phyloP scores from a whole-genome alignment of 2,797 vertebrate species.

The Galago senegalensis region DNA sequence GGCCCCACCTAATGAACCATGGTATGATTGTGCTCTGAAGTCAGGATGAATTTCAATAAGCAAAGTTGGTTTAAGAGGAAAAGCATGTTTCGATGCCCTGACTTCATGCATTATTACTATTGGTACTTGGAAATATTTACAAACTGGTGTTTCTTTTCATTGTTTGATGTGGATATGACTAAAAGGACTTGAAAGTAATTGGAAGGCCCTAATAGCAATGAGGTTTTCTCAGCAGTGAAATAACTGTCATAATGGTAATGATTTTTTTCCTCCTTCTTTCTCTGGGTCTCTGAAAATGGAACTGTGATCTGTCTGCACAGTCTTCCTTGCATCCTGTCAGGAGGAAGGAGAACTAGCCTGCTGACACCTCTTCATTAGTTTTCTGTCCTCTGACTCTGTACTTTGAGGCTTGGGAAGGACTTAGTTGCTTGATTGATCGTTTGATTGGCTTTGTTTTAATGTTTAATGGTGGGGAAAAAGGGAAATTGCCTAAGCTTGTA shows the following conservation, averaged over 20 bases:
- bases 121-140: not conserved
- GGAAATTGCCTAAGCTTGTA: not conserved
- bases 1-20: not conserved
- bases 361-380: not conserved
- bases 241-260: not conserved
- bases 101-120: not conserved
- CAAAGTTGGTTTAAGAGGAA: not conserved
- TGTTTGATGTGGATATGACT: not conserved
- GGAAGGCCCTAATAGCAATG: not conserved
- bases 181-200: slow-evolving; percentile 23
- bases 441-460: not conserved
- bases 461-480: not conserved
- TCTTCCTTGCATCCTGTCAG: slow-evolving; percentile 38
- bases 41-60: not conserved
- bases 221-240: slow-evolving; percentile 39
- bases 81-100: not conserved
- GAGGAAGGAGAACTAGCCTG: slow-evolving; percentile 19
- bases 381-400: slow-evolving; percentile 32
- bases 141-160: not conserved
- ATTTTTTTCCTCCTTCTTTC: not conserved
- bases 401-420: not conserved
- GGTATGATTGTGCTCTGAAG: not conserved
- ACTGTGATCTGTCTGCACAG: not conserved
- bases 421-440: not conserved
- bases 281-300: slow-evolving; percentile 43